These are phyloP conservation scores for Cremastinae sp. DNA, from an alignment of 2,888 invertebrate genomes.

Conservation along the genomic window DNA sequence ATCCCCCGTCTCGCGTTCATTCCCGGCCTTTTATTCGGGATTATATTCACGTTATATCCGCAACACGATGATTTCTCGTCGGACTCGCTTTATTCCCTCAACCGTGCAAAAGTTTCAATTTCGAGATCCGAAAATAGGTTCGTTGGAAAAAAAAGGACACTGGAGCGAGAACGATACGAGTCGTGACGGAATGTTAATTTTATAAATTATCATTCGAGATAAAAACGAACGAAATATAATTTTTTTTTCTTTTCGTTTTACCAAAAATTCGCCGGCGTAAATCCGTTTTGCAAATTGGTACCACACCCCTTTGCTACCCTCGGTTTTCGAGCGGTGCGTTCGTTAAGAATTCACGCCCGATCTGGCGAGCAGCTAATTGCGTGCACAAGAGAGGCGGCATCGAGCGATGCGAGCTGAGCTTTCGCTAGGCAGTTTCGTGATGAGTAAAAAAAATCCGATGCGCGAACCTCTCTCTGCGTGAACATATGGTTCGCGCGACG, in stretches of 20 bases:
- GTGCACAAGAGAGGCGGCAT: slow-evolving; percentile 49
- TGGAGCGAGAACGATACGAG: too few relatives aligned
- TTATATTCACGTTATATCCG: slow-evolving; percentile 51
- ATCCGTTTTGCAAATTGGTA: slow-evolving; percentile 74
- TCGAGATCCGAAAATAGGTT: neutral
- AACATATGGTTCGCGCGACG: slow-evolving; percentile 65
- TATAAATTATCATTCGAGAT: slow-evolving; percentile 1
- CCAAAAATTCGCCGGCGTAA: slow-evolving; percentile 42
- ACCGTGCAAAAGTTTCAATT: slow-evolving; percentile 31
- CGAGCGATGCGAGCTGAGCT: slow-evolving; percentile 35
- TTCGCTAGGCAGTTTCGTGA: neutral
- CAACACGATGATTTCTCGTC: slow-evolving; percentile 56
- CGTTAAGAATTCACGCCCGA: slow-evolving; percentile 71
- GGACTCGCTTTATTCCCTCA: slow-evolving; percentile 17
- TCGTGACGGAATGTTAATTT: too few relatives aligned
- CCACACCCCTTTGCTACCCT: slow-evolving; percentile 73
- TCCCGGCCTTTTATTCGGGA: slow-evolving; percentile 38
- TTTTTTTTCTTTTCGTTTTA: slow-evolving; percentile 19
- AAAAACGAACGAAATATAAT: neutral
- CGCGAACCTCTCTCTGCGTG: slow-evolving; percentile 49
- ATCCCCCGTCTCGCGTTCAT: slow-evolving; percentile 10
- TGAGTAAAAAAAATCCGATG: slow-evolving; percentile 14
- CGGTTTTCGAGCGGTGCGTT: slow-evolving; percentile 51
- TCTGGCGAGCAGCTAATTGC: slow-evolving; percentile 70
- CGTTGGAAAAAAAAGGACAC: slow-evolving; percentile 5